These are phyloP conservation scores for Thermophis baileyi DNA, from an alignment of 2,113 vertebrate genomes.

Conservation along the genomic window DNA sequence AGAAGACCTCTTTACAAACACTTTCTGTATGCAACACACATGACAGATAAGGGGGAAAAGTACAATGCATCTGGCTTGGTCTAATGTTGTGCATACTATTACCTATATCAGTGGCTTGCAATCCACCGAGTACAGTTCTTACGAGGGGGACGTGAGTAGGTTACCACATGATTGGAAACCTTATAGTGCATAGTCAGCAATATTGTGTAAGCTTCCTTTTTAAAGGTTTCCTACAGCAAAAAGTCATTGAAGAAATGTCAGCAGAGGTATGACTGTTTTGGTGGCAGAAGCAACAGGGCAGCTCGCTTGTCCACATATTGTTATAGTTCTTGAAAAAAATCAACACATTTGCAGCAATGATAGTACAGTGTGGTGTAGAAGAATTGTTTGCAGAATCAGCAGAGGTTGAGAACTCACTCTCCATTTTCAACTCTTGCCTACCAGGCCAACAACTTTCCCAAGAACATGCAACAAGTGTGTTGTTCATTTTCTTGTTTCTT, in stretches of 20 bases:
- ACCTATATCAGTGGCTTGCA: neutral
- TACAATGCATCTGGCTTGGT: neutral
- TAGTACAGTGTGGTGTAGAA: neutral
- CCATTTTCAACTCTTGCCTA: neutral
- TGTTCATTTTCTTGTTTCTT: neutral
- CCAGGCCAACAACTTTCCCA: neutral
- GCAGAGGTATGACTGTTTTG: neutral
- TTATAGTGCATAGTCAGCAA: neutral
- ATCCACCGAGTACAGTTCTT: too few relatives aligned
- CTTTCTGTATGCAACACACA: neutral
- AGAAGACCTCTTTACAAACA: neutral
- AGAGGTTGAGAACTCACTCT: neutral
- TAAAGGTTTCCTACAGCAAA: too few relatives aligned
- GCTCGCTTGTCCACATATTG: neutral
- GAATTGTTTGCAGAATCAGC: neutral
- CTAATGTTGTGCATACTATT: neutral
- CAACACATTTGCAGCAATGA: neutral
- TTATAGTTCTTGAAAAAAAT: neutral
- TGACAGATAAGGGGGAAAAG: neutral
- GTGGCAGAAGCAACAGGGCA: neutral
- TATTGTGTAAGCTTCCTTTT: neutral
- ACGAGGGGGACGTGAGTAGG: neutral
- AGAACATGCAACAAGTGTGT: neutral
- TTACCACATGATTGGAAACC: neutral
- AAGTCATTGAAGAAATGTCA: neutral